These are phyloP conservation scores for Lasioglossum marginatum DNA, from an alignment of 2,888 invertebrate species.

Conservation along the genomic window DNA sequence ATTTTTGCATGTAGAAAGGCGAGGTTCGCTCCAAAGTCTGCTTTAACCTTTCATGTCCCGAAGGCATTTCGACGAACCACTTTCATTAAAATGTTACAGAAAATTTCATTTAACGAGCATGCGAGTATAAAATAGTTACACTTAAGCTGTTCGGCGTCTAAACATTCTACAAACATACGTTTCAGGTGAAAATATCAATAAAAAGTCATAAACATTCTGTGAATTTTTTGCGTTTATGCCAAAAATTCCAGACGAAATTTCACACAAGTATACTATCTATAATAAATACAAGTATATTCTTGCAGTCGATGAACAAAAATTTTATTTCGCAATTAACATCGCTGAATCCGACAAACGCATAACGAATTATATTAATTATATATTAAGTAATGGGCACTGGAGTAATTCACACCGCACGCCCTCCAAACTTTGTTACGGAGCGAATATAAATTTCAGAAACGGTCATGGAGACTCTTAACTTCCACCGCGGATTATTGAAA, in stretches of 20 bases:
- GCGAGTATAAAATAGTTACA: not conserved
- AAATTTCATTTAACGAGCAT: not conserved
- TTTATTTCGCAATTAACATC: too few relatives aligned
- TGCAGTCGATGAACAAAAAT: too few relatives aligned
- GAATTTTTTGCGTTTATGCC: not conserved
- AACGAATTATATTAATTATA: too few relatives aligned
- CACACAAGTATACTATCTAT: too few relatives aligned
- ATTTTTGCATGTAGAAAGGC: not conserved
- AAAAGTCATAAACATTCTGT: not conserved
- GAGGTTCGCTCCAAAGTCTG: not conserved
- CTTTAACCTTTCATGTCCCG: not conserved
- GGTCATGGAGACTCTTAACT: not conserved
- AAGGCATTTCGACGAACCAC: not conserved
- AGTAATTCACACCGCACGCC: too few relatives aligned
- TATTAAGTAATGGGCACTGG: too few relatives aligned
- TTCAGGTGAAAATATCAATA: not conserved
- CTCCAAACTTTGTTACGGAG: not conserved
- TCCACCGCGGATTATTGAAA: not conserved
- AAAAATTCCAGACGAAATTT: too few relatives aligned
- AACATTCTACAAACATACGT: not conserved
- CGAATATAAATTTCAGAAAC: not conserved
- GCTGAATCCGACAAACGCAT: too few relatives aligned
- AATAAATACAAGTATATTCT: too few relatives aligned
- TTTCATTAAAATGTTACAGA: not conserved
- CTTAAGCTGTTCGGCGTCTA: not conserved